A percentile compares a stretch with the other conserved stretches of the same genome.
Conservation (phyloP, 2,113 vertebrate genomes). For the Equus quagga region DNA sequence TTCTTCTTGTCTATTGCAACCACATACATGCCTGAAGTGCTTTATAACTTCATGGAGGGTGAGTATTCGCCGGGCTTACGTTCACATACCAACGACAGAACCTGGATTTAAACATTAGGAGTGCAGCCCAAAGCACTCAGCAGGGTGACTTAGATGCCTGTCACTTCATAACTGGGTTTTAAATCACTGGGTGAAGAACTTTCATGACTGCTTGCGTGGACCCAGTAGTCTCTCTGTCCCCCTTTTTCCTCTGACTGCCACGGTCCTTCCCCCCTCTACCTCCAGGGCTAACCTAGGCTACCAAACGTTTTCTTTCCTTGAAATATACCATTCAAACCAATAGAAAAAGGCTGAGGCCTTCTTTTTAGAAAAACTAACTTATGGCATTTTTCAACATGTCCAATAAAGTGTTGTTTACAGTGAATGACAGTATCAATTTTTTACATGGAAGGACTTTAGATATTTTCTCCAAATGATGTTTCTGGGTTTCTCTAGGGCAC, state of each 20-base stretch:
- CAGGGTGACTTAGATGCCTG: constrained; percentile 33
- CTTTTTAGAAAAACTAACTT: neutral
- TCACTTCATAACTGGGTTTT: constrained; percentile 52
- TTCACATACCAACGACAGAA: neutral
- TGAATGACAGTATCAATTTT: neutral
- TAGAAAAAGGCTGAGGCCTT: neutral
- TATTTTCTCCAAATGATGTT: constrained; percentile 16
- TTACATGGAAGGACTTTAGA: neutral
- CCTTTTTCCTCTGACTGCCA: neutral
- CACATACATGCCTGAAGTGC: neutral
- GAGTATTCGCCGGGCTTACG: neutral
- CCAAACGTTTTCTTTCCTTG: constrained; percentile 31
- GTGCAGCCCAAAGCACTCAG: neutral
- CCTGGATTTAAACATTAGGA: neutral
- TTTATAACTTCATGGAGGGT: neutral
- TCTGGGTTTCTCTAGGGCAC: neutral
- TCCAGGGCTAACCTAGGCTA: neutral
- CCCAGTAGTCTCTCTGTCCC: neutral
- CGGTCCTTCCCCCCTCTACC: neutral
- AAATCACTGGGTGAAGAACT: neutral
- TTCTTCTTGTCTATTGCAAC: neutral
- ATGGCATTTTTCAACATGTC: neutral
- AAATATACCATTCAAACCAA: constrained; percentile 1
- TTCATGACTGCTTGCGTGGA: neutral
- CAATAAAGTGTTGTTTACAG: neutral